Base-by-base conservation (phyloP, 2,797 vertebrate species). In the Chaunax sp. region DNA sequence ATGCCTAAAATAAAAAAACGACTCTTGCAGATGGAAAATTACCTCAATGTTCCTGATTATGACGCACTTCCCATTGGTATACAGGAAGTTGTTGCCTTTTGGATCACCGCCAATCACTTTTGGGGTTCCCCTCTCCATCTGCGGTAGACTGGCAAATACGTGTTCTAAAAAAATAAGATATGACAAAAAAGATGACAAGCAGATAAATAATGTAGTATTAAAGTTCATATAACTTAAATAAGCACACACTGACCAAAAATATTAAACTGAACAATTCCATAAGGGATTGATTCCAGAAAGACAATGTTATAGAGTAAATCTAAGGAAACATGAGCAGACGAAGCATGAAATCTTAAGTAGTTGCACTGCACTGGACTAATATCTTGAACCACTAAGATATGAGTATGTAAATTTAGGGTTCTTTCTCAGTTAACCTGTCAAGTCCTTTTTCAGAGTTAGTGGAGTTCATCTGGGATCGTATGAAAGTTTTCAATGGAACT, bases 31-130 rank as follows among this genome's bases (percentile, higher is more conserved):
- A 40, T 40, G 3, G 15, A 37, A 53, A 35, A 13, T 93, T 95
- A 99, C 96, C 44, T 98, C 94, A 41, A 99, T 94, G 85, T 99
- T 96, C 62, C 98, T 94, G 80, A 99, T 96, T 92, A 99, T 89
- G 89, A 99, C 98, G 61, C 95, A 96, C 84, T 98, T 98, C 56
- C 97, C 97, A 50, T 99, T 99, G 64, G 98, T 99, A 47, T 99
- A 99, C 13, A 99, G 92, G 69, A 99, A 99, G 93, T 95, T 96
- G 78, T 92, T 95, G 87, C 96, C 96, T 87, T 97, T 98, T 33
- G 98, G 98, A 89, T 99, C 98, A 2, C 97, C 96, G 3, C 96
- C 95, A 18, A 99, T 79, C 63, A 99, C 94, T 83, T 99, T 99
- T 63, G 97, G 93, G 81, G 96, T 94, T 13, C 97, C 98, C 83